Percentiles rank a stretch among this genome's conserved stretches.
Conservation (phyloP, 2,888 invertebrate species). For the Dicyrtoma fusca region DNA sequence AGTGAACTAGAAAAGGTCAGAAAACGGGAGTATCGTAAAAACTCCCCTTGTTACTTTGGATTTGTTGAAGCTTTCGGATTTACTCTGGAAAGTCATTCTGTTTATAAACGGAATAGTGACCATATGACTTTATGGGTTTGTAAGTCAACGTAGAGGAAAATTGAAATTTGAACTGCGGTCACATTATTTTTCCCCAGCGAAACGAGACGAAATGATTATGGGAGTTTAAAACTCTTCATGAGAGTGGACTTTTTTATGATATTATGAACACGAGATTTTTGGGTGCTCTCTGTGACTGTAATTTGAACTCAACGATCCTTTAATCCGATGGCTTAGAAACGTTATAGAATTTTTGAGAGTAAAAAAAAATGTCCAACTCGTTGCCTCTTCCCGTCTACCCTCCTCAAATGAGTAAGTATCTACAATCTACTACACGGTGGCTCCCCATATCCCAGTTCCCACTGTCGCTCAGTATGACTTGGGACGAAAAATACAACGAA, state of each 20-base stretch:
- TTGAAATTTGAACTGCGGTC: slow-evolving; percentile 56
- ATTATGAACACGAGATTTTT: slow-evolving; percentile 17
- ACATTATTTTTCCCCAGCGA: slow-evolving; percentile 48
- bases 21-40: slow-evolving; percentile 13
- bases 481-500: too few relatives aligned
- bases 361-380: too few relatives aligned
- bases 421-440: too few relatives aligned
- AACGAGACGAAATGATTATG: slow-evolving; percentile 38
- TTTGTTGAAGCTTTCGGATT: slow-evolving; percentile 28
- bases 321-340: slow-evolving; percentile 1
- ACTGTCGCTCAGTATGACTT: too few relatives aligned
- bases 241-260: slow-evolving; percentile 29
- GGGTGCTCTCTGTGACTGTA: not conserved
- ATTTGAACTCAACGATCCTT: not conserved
- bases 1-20: slow-evolving; percentile 20
- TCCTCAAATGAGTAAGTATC: too few relatives aligned
- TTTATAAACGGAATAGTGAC: slow-evolving; percentile 39
- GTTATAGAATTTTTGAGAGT: too few relatives aligned
- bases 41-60: slow-evolving; percentile 26
- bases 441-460: too few relatives aligned
- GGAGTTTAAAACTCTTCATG: slow-evolving; percentile 37
- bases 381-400: too few relatives aligned
- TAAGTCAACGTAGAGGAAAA: slow-evolving; percentile 55
- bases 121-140: slow-evolving; percentile 55
- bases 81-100: slow-evolving; percentile 21